Percentiles rank a stretch among this genome's conserved stretches.
These are phyloP conservation scores for Ecliptopera silaceata DNA, from an alignment of 2,888 invertebrate genomes.

Conservation along the genomic window DNA sequence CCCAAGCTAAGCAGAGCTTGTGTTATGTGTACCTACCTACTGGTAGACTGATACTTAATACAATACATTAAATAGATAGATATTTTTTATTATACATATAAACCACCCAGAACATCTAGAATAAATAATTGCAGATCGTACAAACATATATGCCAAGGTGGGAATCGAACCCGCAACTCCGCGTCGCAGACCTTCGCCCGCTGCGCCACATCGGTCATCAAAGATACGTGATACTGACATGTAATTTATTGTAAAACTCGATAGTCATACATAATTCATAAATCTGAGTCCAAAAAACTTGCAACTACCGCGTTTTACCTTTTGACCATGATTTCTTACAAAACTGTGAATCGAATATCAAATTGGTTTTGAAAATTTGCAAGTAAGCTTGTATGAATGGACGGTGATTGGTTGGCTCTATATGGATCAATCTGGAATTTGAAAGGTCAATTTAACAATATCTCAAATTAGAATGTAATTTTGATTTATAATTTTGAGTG, in stretches of 20 bases:
- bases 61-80: too few relatives aligned
- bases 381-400: conserved; percentile 72
- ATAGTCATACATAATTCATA: conserved; percentile 67
- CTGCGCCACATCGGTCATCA: conserved; percentile 18
- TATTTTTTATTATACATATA: too few relatives aligned
- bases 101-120: too few relatives aligned
- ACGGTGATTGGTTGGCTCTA: conserved; percentile 58
- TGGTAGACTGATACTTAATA: too few relatives aligned
- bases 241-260: conserved; percentile 59
- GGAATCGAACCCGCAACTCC: too few relatives aligned
- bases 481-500: conserved; percentile 2
- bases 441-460: conserved; percentile 26
- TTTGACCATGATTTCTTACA: conserved; percentile 26
- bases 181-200: neutral
- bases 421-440: conserved; percentile 8
- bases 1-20: too few relatives aligned
- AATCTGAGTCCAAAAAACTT: conserved; percentile 54
- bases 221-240: conserved; percentile 55
- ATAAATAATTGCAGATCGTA: too few relatives aligned
- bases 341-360: conserved; percentile 22
- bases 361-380: conserved; percentile 54
- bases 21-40: too few relatives aligned
- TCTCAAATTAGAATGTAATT: conserved; percentile 23
- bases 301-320: conserved; percentile 36
- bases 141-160: too few relatives aligned